phyloP scores from a whole-genome alignment of 2,113 vertebrate genomes.

The Crotalus horridus region DNA sequence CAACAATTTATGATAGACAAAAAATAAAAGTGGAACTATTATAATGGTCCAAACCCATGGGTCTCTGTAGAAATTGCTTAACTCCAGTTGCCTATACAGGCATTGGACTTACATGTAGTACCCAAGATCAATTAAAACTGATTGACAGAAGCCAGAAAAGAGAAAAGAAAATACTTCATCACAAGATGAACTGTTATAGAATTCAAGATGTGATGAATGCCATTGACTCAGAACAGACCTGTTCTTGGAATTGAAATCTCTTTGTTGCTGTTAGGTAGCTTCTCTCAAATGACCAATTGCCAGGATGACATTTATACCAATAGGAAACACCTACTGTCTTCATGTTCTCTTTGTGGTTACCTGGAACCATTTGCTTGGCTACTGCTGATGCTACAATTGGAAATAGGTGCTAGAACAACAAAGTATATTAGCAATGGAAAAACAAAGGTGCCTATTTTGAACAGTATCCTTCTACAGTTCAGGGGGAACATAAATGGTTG shows the following conservation, averaged over 20 bases:
- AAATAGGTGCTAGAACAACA: not conserved
- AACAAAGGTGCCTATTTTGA: not conserved
- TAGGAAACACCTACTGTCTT: not conserved
- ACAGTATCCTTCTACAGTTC: not conserved
- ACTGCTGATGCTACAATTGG: not conserved
- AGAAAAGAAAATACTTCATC: not conserved
- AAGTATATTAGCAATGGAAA: not conserved
- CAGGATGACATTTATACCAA: not conserved
- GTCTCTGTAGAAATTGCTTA: not conserved
- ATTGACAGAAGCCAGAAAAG: not conserved
- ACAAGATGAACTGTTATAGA: not conserved
- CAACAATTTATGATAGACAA: not conserved
- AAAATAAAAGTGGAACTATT: not conserved
- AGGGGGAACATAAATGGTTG: not conserved
- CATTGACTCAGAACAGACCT: not conserved
- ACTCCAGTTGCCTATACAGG: not conserved
- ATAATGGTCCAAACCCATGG: not conserved
- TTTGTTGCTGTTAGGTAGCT: not conserved
- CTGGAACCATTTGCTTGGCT: not conserved
- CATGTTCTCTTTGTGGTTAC: not conserved
- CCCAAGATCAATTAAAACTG: not conserved
- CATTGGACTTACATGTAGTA: not conserved
- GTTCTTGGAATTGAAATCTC: not conserved
- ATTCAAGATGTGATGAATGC: not conserved
- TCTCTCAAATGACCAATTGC: not conserved